Conservation (phyloP, 2,113 vertebrate species). For the Saimiri boliviensis region DNA sequence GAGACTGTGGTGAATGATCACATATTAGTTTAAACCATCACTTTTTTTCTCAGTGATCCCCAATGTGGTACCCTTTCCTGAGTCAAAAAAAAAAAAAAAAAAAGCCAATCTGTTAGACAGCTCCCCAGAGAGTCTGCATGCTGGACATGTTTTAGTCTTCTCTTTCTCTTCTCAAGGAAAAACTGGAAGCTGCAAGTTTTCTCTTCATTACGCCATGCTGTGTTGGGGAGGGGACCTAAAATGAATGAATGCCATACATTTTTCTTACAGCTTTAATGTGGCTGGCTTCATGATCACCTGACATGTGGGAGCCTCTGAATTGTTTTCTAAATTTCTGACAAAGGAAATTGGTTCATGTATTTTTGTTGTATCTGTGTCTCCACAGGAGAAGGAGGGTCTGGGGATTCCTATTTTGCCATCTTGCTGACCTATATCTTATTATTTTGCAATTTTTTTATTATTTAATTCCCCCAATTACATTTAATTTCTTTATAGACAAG, state of each 20-base stretch:
- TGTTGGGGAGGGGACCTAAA: not conserved
- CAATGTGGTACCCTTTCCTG: not conserved
- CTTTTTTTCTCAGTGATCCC: not conserved
- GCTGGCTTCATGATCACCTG: not conserved
- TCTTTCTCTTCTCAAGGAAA: not conserved
- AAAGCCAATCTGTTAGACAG: not conserved
- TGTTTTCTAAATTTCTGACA: not conserved
- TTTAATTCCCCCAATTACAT: not conserved
- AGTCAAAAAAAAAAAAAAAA: not conserved
- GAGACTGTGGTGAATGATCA: not conserved
- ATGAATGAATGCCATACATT: not conserved
- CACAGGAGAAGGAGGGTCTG: not conserved
- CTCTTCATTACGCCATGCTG: not conserved
- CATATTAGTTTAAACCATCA: not conserved
- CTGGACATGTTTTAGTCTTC: not conserved
- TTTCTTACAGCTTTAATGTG: not conserved
- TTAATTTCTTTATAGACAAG: not conserved
- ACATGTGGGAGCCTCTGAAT: not conserved
- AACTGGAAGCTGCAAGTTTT: not conserved
- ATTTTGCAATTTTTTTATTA: slow-evolving; percentile 4
- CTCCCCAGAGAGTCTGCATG: not conserved
- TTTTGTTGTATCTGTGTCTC: not conserved
- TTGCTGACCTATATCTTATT: not conserved
- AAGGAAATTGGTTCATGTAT: not conserved
- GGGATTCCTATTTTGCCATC: not conserved